phyloP scores from a whole-genome alignment of 2,888 invertebrate genomes.

The Drosophila borealis region DNA sequence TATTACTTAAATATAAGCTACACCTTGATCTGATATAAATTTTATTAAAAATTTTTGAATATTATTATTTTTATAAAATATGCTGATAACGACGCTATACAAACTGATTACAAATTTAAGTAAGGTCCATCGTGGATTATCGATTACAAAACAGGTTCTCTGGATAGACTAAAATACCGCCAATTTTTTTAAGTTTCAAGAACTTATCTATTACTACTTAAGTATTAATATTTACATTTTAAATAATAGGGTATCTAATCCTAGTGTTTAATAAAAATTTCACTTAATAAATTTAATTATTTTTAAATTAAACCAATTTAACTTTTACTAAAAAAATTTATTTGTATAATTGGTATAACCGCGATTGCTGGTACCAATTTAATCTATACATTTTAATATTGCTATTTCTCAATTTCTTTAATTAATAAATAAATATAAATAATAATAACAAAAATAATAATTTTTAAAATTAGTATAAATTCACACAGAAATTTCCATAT shows the following conservation, averaged over 20 bases:
- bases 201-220: conserved; percentile 87
- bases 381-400: conserved; percentile 85
- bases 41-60: conserved; percentile 12
- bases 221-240: conserved; percentile 81
- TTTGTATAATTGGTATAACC: too few species aligned
- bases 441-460: too few species aligned
- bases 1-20: conserved; percentile 88
- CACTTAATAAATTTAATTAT: conserved; percentile 86
- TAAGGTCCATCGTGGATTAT: conserved; percentile 86
- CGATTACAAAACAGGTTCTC: conserved; percentile 87
- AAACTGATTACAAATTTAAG: conserved; percentile 50
- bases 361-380: conserved; percentile 89
- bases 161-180: conserved; percentile 90
- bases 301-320: conserved; percentile 81
- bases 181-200: conserved; percentile 90
- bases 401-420: conserved; percentile 88
- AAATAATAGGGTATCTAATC: too few species aligned
- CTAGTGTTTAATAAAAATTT: conserved; percentile 86
- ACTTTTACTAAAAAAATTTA: conserved; percentile 86
- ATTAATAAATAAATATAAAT: conserved; percentile 85
- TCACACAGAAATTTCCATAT: too few species aligned
- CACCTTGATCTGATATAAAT: too few species aligned
- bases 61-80: conserved; percentile 1
- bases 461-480: too few species aligned
- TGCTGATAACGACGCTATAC: conserved; percentile 9